phyloP scores from a whole-genome alignment of 2,888 invertebrate species.

The Cantharis flavilabris region DNA sequence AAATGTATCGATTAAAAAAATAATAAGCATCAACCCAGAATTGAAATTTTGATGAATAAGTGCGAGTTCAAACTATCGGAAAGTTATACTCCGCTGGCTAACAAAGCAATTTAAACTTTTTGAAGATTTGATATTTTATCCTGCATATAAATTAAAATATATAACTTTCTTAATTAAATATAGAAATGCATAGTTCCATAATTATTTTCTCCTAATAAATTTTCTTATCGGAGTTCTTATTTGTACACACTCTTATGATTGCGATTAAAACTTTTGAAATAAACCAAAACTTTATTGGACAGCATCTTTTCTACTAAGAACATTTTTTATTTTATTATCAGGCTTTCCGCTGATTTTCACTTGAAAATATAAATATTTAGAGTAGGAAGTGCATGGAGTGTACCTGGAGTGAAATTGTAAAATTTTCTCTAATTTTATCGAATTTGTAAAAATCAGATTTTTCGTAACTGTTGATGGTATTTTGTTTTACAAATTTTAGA shows the following conservation, averaged over 20 bases:
- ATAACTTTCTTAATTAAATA: neutral
- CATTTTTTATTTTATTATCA: no score
- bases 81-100: neutral
- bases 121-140: neutral
- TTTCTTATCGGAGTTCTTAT: neutral
- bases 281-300: neutral
- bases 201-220: neutral
- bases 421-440: no score
- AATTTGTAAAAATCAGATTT: no score
- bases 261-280: neutral
- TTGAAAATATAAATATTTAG: no score
- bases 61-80: neutral
- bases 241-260: neutral
- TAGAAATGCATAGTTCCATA: neutral
- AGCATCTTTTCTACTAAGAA: no score
- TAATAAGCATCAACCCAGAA: neutral
- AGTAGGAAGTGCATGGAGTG: no score
- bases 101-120: neutral
- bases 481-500: no score
- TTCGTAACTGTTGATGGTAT: no score
- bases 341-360: no score
- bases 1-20: neutral
- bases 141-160: neutral
- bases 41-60: neutral
- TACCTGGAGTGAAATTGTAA: no score